A percentile compares a stretch with the other conserved stretches of the same genome.
Evolutionary conservation across 2,888 invertebrate species (phyloP).

Genomic region (Augochlorella aurata): DNA sequence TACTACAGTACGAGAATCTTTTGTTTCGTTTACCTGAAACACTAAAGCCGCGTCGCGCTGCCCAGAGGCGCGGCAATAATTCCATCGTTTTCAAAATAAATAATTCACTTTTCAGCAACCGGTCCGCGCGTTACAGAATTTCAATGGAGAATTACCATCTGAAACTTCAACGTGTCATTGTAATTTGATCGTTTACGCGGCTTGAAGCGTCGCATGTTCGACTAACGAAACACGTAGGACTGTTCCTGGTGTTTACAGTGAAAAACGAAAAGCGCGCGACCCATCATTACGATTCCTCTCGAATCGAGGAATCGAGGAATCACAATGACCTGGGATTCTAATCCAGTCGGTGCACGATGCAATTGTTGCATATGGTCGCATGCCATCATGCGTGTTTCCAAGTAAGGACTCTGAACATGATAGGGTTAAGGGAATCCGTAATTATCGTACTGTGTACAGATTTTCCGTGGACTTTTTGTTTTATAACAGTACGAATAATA

Average conservation of each 20-base stretch:
- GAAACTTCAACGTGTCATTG: constrained; percentile 28
- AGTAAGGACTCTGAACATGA: constrained; percentile 55
- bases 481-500: background rate
- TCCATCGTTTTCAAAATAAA: background rate
- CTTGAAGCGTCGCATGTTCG: constrained; percentile 46
- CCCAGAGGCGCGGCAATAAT: background rate
- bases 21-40: background rate
- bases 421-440: constrained; percentile 51
- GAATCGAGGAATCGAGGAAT: constrained; percentile 67
- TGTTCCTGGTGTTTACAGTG: constrained; percentile 54
- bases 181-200: constrained; percentile 51
- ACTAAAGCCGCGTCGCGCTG: background rate
- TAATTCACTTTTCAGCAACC: constrained; percentile 12
- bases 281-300: constrained; percentile 66
- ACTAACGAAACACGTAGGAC: constrained; percentile 53
- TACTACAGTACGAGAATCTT: background rate
- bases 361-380: constrained; percentile 68
- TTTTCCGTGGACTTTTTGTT: background rate
- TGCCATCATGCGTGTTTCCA: constrained; percentile 68
- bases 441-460: constrained; percentile 14
- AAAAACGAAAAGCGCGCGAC: constrained; percentile 60
- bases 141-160: constrained; percentile 4
- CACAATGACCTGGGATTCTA: constrained; percentile 66
- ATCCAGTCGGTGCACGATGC: constrained; percentile 66
- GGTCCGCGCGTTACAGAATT: background rate